These are phyloP conservation scores for Temnothorax ravouxi DNA, from an alignment of 2,888 invertebrate species.

Conservation along the genomic window DNA sequence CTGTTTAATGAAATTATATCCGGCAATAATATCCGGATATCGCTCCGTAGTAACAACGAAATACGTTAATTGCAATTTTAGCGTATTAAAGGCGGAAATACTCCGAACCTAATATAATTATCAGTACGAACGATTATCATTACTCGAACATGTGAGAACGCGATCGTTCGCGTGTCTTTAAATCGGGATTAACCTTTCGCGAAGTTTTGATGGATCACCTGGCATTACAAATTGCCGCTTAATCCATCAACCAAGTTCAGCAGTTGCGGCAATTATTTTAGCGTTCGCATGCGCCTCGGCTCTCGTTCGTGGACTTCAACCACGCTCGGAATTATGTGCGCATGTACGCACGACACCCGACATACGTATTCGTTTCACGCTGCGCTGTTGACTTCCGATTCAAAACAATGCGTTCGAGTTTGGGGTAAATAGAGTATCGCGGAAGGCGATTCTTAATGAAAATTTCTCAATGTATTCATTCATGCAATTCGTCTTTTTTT, in stretches of 20 bases:
- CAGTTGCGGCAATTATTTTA: constrained; percentile 52
- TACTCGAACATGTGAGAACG: constrained; percentile 13
- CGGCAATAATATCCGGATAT: not conserved
- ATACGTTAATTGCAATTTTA: not conserved
- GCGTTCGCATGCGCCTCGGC: constrained; percentile 12
- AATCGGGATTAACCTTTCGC: constrained; percentile 53
- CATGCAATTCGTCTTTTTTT: not conserved
- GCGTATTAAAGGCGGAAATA: not conserved
- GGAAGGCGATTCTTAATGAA: not conserved
- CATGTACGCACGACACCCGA: constrained; percentile 16
- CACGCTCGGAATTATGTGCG: constrained; percentile 20
- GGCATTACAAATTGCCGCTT: constrained; percentile 57
- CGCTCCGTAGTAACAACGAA: not conserved
- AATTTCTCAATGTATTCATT: not conserved
- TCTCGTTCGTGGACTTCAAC: constrained; percentile 8
- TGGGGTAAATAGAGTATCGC: not conserved
- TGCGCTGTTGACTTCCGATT: not conserved
- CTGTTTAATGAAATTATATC: constrained; percentile 20
- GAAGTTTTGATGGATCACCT: constrained; percentile 58
- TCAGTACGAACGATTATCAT: constrained; percentile 30
- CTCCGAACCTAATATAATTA: constrained; percentile 13
- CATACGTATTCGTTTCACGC: constrained; percentile 1
- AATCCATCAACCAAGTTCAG: constrained; percentile 56
- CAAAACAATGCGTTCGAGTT: not conserved
- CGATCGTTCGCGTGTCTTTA: constrained; percentile 53